Percentiles rank a stretch among this genome's conserved stretches.
These are phyloP conservation scores for Macroramphosus scolopax DNA, from an alignment of 2,797 vertebrate species.

Conservation along the genomic window DNA sequence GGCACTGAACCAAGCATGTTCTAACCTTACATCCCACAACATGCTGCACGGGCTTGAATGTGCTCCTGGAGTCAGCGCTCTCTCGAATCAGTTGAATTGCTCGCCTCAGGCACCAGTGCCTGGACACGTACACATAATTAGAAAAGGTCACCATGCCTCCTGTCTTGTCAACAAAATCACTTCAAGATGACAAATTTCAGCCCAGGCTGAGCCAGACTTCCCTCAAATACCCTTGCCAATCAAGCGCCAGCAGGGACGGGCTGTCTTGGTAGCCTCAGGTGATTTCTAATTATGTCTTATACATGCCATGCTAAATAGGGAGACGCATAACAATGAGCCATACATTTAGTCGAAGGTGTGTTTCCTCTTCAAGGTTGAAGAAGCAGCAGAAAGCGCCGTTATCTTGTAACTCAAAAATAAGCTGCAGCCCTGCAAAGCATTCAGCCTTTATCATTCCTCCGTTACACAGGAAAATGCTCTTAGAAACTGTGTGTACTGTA, in stretches of 20 bases:
- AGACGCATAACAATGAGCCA: constrained; percentile 55
- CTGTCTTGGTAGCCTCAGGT: constrained; percentile 68
- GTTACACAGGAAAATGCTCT: background rate
- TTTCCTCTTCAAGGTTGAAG: constrained; percentile 50
- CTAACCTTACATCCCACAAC: constrained; percentile 56
- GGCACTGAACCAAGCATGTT: constrained; percentile 41
- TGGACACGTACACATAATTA: constrained; percentile 80
- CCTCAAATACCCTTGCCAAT: constrained; percentile 75
- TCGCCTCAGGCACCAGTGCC: constrained; percentile 72
- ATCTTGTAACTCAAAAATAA: too few relatives aligned
- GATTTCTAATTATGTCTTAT: constrained; percentile 71
- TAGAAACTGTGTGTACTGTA: too few relatives aligned
- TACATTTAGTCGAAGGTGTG: constrained; percentile 41
- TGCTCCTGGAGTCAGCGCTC: constrained; percentile 54
- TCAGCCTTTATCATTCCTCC: background rate
- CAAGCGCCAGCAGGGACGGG: constrained; percentile 62
- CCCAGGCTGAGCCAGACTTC: constrained; percentile 54
- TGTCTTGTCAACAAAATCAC: constrained; percentile 80
- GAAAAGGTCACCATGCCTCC: constrained; percentile 79
- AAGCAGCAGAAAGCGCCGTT: constrained; percentile 22
- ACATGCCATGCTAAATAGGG: constrained; percentile 44
- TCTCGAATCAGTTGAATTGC: constrained; percentile 83
- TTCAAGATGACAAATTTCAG: constrained; percentile 76
- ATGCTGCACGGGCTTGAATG: constrained; percentile 47
- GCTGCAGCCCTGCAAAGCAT: constrained; percentile 4